These are phyloP conservation scores for Falco novaeseelandiae DNA, from an alignment of 2,797 vertebrate genomes.

Conservation along the genomic window DNA sequence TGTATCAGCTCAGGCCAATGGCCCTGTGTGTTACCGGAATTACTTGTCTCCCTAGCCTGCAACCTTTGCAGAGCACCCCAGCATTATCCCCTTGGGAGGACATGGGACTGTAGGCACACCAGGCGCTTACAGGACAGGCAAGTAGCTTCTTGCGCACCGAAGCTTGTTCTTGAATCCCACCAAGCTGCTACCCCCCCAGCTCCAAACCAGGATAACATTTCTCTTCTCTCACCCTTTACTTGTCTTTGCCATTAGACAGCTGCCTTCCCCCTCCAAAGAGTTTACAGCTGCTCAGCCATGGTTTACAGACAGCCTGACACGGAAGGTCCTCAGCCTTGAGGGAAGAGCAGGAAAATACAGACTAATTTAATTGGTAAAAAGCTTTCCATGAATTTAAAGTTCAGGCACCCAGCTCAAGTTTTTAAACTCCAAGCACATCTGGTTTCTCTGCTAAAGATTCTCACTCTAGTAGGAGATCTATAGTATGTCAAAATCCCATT, in stretches of 20 bases:
- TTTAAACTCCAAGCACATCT: not conserved
- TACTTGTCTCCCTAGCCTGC: not conserved
- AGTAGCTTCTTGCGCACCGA: not conserved
- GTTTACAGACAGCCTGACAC: not conserved
- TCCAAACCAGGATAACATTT: not conserved
- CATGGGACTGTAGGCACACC: accelerated
- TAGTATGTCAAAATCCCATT: not conserved
- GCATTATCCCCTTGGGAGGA: not conserved
- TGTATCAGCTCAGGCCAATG: not conserved
- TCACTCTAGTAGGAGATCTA: not conserved
- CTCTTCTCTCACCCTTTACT: not conserved
- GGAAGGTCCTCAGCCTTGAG: not conserved
- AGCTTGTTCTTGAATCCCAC: not conserved
- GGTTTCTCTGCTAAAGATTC: not conserved
- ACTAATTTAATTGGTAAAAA: not conserved
- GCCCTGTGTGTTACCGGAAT: not conserved
- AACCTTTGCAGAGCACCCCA: not conserved
- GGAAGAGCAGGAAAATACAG: not conserved
- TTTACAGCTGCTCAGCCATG: not conserved
- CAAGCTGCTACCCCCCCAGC: not conserved
- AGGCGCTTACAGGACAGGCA: not conserved
- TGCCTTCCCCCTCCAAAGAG: not conserved
- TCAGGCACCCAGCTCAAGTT: not conserved
- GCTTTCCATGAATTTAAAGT: not conserved
- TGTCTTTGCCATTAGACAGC: accelerated